phyloP scores from a whole-genome alignment of 2,113 vertebrate species.

The Scomber japonicus region DNA sequence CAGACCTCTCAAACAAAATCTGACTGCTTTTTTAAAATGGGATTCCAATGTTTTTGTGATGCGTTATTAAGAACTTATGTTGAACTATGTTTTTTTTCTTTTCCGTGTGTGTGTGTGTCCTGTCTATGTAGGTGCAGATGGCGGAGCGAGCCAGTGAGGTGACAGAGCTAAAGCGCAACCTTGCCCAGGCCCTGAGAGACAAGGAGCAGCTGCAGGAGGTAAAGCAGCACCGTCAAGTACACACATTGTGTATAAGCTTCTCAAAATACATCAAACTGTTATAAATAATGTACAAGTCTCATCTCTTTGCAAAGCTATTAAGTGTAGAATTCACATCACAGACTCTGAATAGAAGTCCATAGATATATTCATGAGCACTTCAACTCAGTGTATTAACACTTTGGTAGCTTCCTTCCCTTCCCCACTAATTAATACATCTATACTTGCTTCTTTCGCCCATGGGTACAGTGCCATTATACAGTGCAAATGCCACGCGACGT shows the following conservation, averaged over 20 bases:
- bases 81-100: not conserved
- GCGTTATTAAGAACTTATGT: not conserved
- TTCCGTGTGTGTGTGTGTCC: not conserved
- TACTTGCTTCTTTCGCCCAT: conserved; percentile 47
- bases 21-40: not conserved
- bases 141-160: conserved; percentile 91
- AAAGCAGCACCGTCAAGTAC: conserved; percentile 8
- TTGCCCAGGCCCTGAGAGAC: conserved; percentile 87
- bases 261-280: not conserved
- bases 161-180: conserved; percentile 86
- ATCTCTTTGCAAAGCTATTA: not conserved
- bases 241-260: too few species aligned
- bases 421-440: conserved; percentile 78
- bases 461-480: conserved; percentile 75
- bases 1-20: not conserved
- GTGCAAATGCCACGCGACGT: conserved; percentile 82
- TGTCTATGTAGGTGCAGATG: conserved; percentile 86
- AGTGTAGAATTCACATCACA: not conserved
- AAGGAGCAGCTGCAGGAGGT: conserved; percentile 88
- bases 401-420: conserved; percentile 10
- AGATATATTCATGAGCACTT: conserved; percentile 24
- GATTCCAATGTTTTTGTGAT: not conserved
- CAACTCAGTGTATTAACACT: conserved; percentile 29
- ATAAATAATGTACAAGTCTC: not conserved
- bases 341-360: conserved; percentile 8